A percentile compares a stretch with the other conserved stretches of the same genome.
Conservation (phyloP, 2,888 invertebrate species). For the Phaedon cochleariae region DNA sequence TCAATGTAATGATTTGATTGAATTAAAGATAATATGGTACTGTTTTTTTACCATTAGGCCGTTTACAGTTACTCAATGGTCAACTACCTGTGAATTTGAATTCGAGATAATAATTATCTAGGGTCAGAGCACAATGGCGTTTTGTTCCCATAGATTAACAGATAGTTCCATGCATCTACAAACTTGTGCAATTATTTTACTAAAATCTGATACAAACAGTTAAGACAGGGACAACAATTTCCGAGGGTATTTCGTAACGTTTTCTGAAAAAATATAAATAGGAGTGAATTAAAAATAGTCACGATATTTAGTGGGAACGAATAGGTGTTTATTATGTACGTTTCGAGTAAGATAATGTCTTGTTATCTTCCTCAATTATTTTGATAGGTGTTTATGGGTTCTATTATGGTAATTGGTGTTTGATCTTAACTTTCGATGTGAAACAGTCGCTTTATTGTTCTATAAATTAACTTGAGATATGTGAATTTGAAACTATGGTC, state of each 20-base stretch:
- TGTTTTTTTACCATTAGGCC: background rate
- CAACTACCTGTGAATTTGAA: background rate
- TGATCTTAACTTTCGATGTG: no score
- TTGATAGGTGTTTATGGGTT: no score
- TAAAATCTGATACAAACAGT: background rate
- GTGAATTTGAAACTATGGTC: no score
- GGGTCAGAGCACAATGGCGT: slow-evolving; percentile 10
- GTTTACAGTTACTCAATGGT: background rate
- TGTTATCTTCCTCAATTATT: slow-evolving; percentile 1
- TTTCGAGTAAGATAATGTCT: background rate
- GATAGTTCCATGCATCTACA: background rate
- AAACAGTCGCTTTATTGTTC: no score
- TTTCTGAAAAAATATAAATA: background rate
- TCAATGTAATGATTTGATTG: background rate
- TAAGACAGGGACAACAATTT: slow-evolving; percentile 3
- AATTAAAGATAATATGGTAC: background rate
- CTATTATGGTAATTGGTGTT: no score
- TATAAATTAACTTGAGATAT: no score
- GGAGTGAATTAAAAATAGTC: background rate
- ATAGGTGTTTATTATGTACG: background rate
- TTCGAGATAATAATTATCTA: slow-evolving; percentile 3
- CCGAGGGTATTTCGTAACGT: background rate
- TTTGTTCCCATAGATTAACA: background rate
- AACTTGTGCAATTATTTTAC: slow-evolving; percentile 6
- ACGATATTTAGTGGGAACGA: slow-evolving; percentile 1